Evolutionary conservation across 1,140 invertebrate species (phyloP), one percentile per base, ranked within the genome.

Genomic region (Campoletis sonorensis): DNA sequence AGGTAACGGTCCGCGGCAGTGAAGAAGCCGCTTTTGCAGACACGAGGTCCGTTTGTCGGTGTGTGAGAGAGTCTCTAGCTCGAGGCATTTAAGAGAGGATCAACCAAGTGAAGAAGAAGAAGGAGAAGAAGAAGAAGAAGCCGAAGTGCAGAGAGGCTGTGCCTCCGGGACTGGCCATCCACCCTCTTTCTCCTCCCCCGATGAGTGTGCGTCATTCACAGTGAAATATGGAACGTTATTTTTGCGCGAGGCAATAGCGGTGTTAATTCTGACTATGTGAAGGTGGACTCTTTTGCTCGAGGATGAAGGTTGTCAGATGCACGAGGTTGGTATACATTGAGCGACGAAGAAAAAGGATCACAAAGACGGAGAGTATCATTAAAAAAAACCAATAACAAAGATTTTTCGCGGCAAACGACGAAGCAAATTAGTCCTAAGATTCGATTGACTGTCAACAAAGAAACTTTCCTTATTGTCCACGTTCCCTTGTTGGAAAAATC

Each of bases 1-100:
- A 90, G 90, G 84, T 91, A 91, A 91, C 90, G 90, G 90, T 91
- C 87, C 85, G 40, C 40, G 84, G 81, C 85, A 86, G 89, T 87
- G 88, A 87, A 87, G 88, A 86, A 88, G 83, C 81, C 75, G 83
- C 81, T 81, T 45, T 78, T 76, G 87, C 86, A 88, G 89, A 89
- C 88, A 89, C 87, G 85, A 85, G 85, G 86, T 85, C 86, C 85
- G 86, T 85, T 82, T 85, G 15, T 21, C 21, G 70, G 77, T 61
- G 23, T 67, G 58, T 67, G 70, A 67, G 64, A 67, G 58, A 86
- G 71, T 67, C 80, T 84, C 82, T 80, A 80, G 80, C 71, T 73
- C 54, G 58, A 79, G 51, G 84, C n/a, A 37, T 33, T 18, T 33
- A 76, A 64, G 51, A 81, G 82, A 83, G 68, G 75, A 79, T 21